Conservation (phyloP, 2,113 vertebrate species). For the Mus pahari region DNA sequence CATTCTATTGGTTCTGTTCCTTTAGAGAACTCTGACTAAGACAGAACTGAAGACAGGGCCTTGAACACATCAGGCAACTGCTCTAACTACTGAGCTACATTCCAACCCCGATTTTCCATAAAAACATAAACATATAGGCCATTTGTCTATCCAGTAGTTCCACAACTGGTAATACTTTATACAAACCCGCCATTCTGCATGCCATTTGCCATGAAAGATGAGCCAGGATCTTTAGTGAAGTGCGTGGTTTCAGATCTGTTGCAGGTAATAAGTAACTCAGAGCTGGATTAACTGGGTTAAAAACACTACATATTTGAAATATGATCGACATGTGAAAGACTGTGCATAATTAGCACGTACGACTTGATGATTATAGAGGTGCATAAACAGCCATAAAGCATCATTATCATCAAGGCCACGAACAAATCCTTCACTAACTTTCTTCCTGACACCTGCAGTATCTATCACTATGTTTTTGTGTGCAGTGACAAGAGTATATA, state of each 20-base stretch:
- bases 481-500: neutral
- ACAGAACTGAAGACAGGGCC: neutral
- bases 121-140: neutral
- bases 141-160: neutral
- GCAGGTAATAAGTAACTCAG: neutral
- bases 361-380: neutral
- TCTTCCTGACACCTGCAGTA: neutral
- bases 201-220: neutral
- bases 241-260: neutral
- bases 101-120: neutral
- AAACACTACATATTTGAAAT: neutral
- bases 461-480: neutral
- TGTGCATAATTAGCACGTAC: neutral
- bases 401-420: neutral
- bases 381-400: neutral
- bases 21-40: neutral
- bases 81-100: neutral
- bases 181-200: neutral
- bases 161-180: neutral
- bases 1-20: neutral
- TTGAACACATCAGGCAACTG: neutral
- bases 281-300: neutral
- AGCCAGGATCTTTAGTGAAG: neutral
- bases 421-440: neutral
- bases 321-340: neutral